phyloP scores from a whole-genome alignment of 2,797 vertebrate genomes.

The Molossus molossus region DNA sequence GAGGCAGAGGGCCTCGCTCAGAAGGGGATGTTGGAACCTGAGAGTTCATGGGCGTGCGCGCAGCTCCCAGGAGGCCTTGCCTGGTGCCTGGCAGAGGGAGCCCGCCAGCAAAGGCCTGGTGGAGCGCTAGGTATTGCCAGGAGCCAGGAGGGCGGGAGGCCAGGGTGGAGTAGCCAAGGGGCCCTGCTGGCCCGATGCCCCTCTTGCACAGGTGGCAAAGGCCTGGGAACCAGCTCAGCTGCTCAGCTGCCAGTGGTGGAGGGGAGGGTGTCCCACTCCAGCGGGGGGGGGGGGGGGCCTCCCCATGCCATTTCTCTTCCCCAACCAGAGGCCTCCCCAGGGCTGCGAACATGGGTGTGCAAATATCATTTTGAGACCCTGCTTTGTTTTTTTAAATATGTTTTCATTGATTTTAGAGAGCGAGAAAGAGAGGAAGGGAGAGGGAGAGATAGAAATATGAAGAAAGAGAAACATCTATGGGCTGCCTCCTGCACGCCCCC shows the following conservation, averaged over 20 bases:
- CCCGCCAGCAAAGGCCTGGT: background rate
- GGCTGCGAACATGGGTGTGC: background rate
- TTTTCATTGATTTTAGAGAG: too few species aligned
- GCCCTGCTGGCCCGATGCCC: too few species aligned
- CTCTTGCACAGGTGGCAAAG: accelerated
- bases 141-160: background rate
- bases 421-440: too few species aligned
- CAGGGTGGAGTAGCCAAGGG: background rate
- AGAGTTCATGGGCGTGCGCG: accelerated
- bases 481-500: too few species aligned
- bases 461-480: too few species aligned
- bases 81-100: background rate
- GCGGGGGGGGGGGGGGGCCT: background rate
- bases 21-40: too few species aligned
- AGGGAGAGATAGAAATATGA: too few species aligned
- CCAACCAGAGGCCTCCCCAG: background rate
- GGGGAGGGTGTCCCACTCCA: background rate
- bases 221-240: constrained; percentile 10
- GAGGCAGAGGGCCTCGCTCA: background rate
- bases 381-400: too few species aligned
- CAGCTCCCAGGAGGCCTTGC: background rate
- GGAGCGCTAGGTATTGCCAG: background rate
- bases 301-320: background rate
- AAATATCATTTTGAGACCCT: background rate
- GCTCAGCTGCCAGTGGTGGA: background rate